Conservation (phyloP, 2,113 vertebrate genomes). For the Tenebrosternarchus preto region DNA sequence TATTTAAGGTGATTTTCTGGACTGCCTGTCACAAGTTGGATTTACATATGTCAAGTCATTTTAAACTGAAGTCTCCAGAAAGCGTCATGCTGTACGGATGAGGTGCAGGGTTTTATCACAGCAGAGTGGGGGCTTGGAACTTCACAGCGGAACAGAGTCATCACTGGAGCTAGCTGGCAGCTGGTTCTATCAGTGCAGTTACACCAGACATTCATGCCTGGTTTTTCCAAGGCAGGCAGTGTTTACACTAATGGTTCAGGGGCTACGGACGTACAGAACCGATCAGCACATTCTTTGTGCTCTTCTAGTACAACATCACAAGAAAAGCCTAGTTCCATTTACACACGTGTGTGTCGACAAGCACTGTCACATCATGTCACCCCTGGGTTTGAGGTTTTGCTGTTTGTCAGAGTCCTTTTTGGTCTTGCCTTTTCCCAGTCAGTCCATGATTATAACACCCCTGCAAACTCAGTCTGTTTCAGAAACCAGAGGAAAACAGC, state of each 20-base stretch:
- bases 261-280: constrained; percentile 3
- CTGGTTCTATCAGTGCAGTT: constrained; percentile 9
- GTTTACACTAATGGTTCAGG: constrained; percentile 14
- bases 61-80: background rate
- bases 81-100: background rate
- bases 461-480: constrained; percentile 65
- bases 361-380: constrained; percentile 8
- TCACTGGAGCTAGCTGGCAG: constrained; percentile 18
- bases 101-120: background rate
- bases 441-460: constrained; percentile 43
- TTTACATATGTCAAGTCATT: constrained; percentile 28
- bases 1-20: constrained; percentile 37
- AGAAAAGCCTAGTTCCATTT: constrained; percentile 28
- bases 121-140: background rate
- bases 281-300: constrained; percentile 8
- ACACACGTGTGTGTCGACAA: constrained; percentile 16
- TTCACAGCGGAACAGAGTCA: background rate
- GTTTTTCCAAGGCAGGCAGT: constrained; percentile 12
- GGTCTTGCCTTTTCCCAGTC: constrained; percentile 47
- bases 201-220: background rate
- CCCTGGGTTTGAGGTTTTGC: constrained; percentile 32
- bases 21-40: constrained; percentile 16
- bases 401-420: constrained; percentile 62
- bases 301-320: background rate
- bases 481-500: constrained; percentile 52